phyloP scores from a whole-genome alignment of 2,888 invertebrate genomes.

The Elegia similella region DNA sequence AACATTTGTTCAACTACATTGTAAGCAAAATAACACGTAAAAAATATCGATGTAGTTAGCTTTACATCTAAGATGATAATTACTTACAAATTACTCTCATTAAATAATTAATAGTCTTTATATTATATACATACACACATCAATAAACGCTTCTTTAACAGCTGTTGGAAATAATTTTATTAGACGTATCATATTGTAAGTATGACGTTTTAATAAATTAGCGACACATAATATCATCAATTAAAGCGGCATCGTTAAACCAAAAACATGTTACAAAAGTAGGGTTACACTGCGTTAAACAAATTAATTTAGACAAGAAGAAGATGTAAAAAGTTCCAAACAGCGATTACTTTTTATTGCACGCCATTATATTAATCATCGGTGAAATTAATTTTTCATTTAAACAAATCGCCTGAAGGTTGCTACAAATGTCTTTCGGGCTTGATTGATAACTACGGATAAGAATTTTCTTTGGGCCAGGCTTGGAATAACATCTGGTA shows the following conservation, averaged over 20 bases:
- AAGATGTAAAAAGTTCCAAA: slow-evolving; percentile 80
- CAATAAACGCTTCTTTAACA: neutral
- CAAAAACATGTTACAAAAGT: slow-evolving; percentile 17
- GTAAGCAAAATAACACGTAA: neutral
- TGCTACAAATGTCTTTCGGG: slow-evolving; percentile 66
- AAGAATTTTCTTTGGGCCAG: slow-evolving; percentile 42
- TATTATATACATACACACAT: neutral
- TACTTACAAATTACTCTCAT: neutral
- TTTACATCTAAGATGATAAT: neutral
- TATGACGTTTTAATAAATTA: slow-evolving; percentile 16
- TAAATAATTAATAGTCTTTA: neutral
- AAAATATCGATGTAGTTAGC: neutral
- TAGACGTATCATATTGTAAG: slow-evolving; percentile 2
- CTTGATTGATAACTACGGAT: slow-evolving; percentile 67
- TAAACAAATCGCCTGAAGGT: slow-evolving; percentile 75
- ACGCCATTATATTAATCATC: slow-evolving; percentile 78
- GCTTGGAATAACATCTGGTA: slow-evolving; percentile 38
- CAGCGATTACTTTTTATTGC: slow-evolving; percentile 79
- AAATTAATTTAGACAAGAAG: slow-evolving; percentile 78
- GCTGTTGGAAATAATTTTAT: neutral
- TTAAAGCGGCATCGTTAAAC: slow-evolving; percentile 4
- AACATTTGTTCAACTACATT: neutral
- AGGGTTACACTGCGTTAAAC: slow-evolving; percentile 48
- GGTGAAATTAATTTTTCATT: slow-evolving; percentile 81
- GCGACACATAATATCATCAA: slow-evolving; percentile 13